These are phyloP conservation scores for Botrylloides violaceus DNA, from an alignment of 23 tunicate genomes.

Conservation along the genomic window DNA sequence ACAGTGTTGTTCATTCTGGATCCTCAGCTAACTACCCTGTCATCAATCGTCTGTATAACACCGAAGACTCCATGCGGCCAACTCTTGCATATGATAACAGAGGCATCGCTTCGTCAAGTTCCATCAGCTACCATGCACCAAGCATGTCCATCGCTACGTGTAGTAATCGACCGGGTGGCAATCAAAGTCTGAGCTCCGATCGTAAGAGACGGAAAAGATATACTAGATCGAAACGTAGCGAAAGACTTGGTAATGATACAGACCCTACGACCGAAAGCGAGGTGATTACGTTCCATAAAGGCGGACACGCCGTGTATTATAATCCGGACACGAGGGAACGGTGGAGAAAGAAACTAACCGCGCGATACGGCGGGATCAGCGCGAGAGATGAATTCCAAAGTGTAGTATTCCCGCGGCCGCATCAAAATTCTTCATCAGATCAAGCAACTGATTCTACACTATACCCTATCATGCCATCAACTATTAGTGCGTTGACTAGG, in stretches of 20 bases:
- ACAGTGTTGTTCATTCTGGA: background rate
- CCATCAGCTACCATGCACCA: constrained; percentile 15
- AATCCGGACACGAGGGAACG: constrained; percentile 23
- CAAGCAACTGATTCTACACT: constrained; percentile 15
- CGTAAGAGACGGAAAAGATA: constrained; percentile 8
- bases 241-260: background rate
- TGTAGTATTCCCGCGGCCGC: constrained; percentile 12
- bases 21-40: background rate
- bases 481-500: background rate
- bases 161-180: background rate
- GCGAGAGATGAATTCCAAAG: constrained; percentile 28
- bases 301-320: constrained; percentile 3
- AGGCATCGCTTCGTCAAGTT: constrained; percentile 16
- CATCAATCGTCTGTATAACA: background rate
- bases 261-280: constrained; percentile 21
- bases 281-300: constrained; percentile 22
- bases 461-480: constrained; percentile 23
- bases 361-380: constrained; percentile 13
- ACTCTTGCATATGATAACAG: constrained; percentile 15
- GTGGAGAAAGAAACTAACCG: constrained; percentile 19
- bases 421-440: background rate
- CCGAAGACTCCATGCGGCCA: background rate
- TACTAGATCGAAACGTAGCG: constrained; percentile 15
- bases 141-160: background rate
- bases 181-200: constrained; percentile 6